These are phyloP conservation scores for Odontamblyopus rebecca DNA, from an alignment of 2,797 vertebrate species.

Conservation along the genomic window DNA sequence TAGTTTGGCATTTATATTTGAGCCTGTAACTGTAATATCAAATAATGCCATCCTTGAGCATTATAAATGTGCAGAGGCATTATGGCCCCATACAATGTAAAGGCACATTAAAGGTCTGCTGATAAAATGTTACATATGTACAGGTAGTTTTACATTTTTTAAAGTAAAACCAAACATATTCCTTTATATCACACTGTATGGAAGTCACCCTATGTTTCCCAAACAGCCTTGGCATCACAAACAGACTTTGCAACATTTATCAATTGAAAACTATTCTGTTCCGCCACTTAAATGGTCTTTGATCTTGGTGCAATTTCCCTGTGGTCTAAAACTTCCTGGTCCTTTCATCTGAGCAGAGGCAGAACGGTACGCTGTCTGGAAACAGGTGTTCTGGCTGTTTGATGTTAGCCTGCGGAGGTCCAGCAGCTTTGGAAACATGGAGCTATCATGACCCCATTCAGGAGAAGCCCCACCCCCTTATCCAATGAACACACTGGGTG, in stretches of 20 bases:
- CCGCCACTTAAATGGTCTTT: constrained; percentile 53
- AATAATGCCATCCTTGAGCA: not conserved
- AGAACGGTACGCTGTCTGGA: constrained; percentile 44
- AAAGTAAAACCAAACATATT: not conserved
- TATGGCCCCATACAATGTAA: not conserved
- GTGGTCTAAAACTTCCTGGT: constrained; percentile 47
- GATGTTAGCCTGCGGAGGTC: constrained; percentile 58
- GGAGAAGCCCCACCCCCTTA: constrained; percentile 21
- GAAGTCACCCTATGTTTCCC: not conserved
- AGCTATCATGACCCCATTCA: constrained; percentile 57
- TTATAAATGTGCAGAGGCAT: not conserved
- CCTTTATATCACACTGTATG: not conserved
- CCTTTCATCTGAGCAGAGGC: constrained; percentile 63
- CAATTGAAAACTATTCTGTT: constrained; percentile 51
- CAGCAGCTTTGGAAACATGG: constrained; percentile 52
- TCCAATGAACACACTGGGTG: constrained; percentile 55
- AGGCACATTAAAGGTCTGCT: not conserved
- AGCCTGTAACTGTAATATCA: not conserved
- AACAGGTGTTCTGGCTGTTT: constrained; percentile 73
- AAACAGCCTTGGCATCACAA: constrained; percentile 36
- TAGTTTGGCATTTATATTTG: not conserved
- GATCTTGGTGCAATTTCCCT: constrained; percentile 51
- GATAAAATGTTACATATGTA: not conserved
- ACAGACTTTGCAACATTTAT: constrained; percentile 36
- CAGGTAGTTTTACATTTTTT: not conserved